Conservation (phyloP, 2,888 invertebrate genomes). For the Ctenicera cuprea region DNA sequence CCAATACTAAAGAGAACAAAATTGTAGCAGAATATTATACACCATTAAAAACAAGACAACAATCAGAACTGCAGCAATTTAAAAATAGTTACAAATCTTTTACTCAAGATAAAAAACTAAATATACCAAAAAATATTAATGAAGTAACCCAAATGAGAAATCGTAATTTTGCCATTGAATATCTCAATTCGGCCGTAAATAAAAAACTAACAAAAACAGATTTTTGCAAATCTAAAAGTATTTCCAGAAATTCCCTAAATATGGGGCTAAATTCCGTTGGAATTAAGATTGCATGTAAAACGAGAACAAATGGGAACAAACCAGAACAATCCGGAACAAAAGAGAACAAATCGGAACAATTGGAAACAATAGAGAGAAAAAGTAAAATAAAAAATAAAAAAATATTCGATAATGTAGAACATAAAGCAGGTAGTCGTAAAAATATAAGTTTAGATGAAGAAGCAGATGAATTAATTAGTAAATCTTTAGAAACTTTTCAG, state of each 20-base stretch:
- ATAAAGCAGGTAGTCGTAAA: constrained; percentile 5
- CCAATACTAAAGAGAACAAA: constrained; percentile 5
- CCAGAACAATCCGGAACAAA: constrained; percentile 3
- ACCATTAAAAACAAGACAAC: constrained; percentile 2
- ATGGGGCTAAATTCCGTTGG: background rate
- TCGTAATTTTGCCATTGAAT: background rate
- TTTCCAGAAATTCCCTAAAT: background rate
- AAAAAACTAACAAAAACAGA: constrained; percentile 5
- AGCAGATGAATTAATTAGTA: constrained; percentile 5
- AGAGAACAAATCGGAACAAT: constrained; percentile 2
- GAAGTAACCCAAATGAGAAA: background rate
- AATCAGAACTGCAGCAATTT: background rate
- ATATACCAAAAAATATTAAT: constrained; percentile 5
- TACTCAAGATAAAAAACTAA: background rate
- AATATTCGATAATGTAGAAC: constrained; percentile 2
- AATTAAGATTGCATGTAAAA: constrained; percentile 1
- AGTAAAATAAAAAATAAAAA: constrained; percentile 3
- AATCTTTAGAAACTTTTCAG: too few species aligned
- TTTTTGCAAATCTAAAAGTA: background rate
- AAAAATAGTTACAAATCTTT: constrained; percentile 5
- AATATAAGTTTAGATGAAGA: constrained; percentile 2
- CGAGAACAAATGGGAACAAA: constrained; percentile 3
- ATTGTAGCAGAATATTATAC: constrained; percentile 5
- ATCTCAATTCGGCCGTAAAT: background rate
- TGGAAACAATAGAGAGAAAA: background rate